phyloP scores from a whole-genome alignment of 2,113 vertebrate genomes.

The Anseranas semipalmata region DNA sequence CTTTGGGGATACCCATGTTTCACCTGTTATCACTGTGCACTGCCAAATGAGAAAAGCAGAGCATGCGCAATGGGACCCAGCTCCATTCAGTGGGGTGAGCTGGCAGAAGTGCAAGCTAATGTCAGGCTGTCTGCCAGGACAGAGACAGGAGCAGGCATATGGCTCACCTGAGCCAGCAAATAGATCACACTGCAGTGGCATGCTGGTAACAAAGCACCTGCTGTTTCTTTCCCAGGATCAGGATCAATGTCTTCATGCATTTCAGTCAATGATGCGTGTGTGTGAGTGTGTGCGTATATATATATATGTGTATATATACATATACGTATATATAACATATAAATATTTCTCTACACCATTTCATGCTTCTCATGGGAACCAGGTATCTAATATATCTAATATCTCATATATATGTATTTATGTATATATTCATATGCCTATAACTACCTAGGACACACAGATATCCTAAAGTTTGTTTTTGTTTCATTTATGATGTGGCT shows the following conservation, averaged over 20 bases:
- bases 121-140: neutral
- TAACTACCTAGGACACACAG: neutral
- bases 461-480: neutral
- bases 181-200: neutral
- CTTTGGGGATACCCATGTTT: neutral
- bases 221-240: neutral
- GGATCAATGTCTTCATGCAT: neutral
- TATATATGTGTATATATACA: no score
- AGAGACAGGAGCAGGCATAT: neutral
- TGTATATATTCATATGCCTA: rapidly evolving
- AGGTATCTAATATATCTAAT: rapidly evolving
- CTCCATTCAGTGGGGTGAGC: neutral
- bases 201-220: neutral
- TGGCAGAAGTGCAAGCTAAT: neutral
- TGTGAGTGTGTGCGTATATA: neutral
- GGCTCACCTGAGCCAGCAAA: neutral
- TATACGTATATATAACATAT: no score
- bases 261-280: neutral
- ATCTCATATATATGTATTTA: no score
- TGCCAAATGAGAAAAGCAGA: neutral
- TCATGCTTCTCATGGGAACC: neutral
- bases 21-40: neutral
- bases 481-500: neutral
- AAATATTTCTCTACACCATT: neutral
- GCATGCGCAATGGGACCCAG: neutral